Evolutionary conservation across 92 coral and sea anemone genomes (phyloP).

Genomic region (Epizoanthus rinbou): DNA sequence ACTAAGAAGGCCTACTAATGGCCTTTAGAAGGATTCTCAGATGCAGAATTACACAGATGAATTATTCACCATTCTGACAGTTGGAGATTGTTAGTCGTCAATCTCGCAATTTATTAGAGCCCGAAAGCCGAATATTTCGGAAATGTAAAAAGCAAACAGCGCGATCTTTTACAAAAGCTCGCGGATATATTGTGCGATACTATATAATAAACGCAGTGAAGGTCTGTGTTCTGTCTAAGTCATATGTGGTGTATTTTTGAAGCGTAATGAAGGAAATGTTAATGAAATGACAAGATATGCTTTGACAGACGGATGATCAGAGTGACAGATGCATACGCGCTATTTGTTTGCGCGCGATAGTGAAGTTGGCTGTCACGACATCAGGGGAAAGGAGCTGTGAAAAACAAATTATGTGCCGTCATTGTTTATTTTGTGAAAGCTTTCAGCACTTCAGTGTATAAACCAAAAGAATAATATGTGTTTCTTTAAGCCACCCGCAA

Average conservation of each 20-base stretch:
- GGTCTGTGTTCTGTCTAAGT: slow-evolving; percentile 21
- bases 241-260: slow-evolving; percentile 54
- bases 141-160: slow-evolving; percentile 35
- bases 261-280: slow-evolving; percentile 71
- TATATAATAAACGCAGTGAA: background rate
- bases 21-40: slow-evolving; percentile 41
- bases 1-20: slow-evolving; percentile 60
- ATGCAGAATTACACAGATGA: slow-evolving; percentile 63
- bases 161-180: slow-evolving; percentile 5
- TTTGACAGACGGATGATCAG: slow-evolving; percentile 68
- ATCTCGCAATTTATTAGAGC: slow-evolving; percentile 36
- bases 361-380: slow-evolving; percentile 84
- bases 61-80: slow-evolving; percentile 51
- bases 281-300: slow-evolving; percentile 69
- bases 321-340: slow-evolving; percentile 71
- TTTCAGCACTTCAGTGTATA: slow-evolving; percentile 80
- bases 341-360: slow-evolving; percentile 78
- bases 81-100: slow-evolving; percentile 10
- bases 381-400: slow-evolving; percentile 80
- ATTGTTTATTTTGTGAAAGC: slow-evolving; percentile 75
- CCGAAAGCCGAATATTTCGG: slow-evolving; percentile 16
- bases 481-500: slow-evolving; percentile 75
- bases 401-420: slow-evolving; percentile 83
- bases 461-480: slow-evolving; percentile 56
- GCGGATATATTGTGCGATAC: slow-evolving; percentile 8